phyloP scores from a whole-genome alignment of 2,888 invertebrate species.

The Rutpela maculata region DNA sequence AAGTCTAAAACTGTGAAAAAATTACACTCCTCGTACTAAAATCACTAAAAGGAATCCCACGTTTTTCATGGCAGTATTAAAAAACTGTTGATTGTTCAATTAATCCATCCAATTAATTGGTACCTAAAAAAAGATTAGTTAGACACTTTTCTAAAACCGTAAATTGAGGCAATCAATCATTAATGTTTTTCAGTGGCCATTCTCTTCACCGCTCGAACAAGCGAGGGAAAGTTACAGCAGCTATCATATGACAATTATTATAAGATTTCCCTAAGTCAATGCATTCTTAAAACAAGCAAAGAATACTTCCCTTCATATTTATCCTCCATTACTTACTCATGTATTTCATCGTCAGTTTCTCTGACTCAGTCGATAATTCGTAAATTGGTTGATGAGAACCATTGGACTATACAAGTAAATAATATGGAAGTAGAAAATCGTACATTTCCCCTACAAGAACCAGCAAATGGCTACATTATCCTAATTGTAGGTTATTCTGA shows the following conservation, averaged over 20 bases:
- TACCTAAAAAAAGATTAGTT: no score
- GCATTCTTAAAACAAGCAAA: slow-evolving; percentile 4
- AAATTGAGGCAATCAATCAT: no score
- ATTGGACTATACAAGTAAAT: background rate
- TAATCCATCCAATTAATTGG: no score
- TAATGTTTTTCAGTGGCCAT: no score
- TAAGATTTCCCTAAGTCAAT: background rate
- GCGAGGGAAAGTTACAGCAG: background rate
- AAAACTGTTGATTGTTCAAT: no score
- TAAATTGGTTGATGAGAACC: background rate
- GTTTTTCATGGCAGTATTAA: no score
- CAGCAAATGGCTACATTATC: background rate
- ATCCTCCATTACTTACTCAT: background rate
- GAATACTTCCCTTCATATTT: background rate
- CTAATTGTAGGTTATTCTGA: background rate
- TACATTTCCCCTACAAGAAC: background rate
- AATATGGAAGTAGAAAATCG: background rate
- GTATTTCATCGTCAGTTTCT: no score
- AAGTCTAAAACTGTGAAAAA: no score
- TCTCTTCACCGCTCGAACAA: no score
- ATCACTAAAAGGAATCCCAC: no score
- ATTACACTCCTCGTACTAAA: no score
- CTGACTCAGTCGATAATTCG: background rate
- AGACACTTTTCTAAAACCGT: no score
- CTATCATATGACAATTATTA: background rate